phyloP scores from a whole-genome alignment of 2,797 vertebrate genomes.

The Melanotaenia parkinsoni region DNA sequence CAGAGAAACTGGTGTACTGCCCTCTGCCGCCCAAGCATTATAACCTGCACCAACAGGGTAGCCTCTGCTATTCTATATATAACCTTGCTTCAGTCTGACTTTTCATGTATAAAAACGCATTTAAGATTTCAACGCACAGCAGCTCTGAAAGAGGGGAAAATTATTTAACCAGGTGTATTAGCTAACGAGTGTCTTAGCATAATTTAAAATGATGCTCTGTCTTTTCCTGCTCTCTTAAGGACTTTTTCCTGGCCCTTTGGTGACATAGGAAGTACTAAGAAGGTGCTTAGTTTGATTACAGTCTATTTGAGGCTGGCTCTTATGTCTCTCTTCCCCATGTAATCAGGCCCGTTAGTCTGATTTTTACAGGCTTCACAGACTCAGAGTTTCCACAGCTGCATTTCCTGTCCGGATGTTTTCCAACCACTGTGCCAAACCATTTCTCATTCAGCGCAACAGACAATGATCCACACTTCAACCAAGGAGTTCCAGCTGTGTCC shows the following conservation, averaged over 20 bases:
- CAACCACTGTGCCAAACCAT: conserved; percentile 9
- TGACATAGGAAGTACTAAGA: neutral
- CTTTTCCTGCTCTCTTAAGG: neutral
- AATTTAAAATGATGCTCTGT: neutral
- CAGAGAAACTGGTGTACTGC: conserved; percentile 22
- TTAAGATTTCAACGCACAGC: neutral
- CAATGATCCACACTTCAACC: conserved; percentile 48
- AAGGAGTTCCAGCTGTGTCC: conserved; percentile 59
- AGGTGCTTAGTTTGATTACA: neutral
- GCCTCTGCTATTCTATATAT: neutral
- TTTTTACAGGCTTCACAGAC: neutral
- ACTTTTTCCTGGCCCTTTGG: neutral
- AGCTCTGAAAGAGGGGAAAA: neutral
- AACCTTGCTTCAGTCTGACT: neutral
- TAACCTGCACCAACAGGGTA: neutral
- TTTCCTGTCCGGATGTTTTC: conserved; percentile 59
- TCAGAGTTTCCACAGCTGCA: conserved; percentile 56
- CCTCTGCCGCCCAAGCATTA: conserved; percentile 32
- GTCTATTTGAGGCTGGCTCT: neutral
- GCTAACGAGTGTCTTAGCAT: neutral
- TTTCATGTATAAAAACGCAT: neutral
- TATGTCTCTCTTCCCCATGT: conserved; percentile 4
- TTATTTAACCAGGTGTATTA: neutral
- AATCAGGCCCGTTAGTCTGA: conserved; percentile 8
- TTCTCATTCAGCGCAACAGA: conserved; percentile 34